Evolutionary conservation across 1,140 invertebrate species (phyloP).

Genomic region (Cyclina sinensis): DNA sequence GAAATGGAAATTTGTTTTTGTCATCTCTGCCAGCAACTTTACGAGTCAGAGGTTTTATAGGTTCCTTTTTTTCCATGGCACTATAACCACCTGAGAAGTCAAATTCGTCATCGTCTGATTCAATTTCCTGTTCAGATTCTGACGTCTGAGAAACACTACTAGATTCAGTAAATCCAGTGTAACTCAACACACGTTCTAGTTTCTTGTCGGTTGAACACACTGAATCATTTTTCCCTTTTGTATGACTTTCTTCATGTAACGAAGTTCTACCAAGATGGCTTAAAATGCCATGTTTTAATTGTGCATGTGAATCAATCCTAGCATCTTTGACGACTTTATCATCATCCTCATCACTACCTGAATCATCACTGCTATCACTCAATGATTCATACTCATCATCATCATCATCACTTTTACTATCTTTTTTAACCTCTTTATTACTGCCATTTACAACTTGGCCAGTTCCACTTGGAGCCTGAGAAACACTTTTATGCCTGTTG

Average conservation of each 20-base stretch:
- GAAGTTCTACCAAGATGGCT: background rate
- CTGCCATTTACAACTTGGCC: background rate
- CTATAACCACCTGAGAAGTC: conserved; percentile 18
- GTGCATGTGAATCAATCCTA: background rate
- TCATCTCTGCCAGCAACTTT: conserved; percentile 63
- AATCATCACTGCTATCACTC: conserved; percentile 63
- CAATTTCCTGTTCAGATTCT: conserved; percentile 52
- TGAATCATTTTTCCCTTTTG: conserved; percentile 47
- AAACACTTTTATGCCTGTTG: background rate
- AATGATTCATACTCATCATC: conserved; percentile 61
- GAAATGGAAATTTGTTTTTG: conserved; percentile 32
- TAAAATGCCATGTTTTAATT: background rate
- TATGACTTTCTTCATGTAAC: background rate
- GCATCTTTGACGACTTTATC: background rate
- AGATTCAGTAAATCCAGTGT: conserved; percentile 58
- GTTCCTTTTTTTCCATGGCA: conserved; percentile 17
- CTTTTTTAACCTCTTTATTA: too few relatives aligned
- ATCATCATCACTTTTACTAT: conserved; percentile 58
- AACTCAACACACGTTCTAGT: conserved; percentile 51
- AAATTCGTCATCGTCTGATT: conserved; percentile 28
- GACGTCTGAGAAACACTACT: conserved; percentile 38
- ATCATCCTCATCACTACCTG: conserved; percentile 44
- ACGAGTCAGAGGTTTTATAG: conserved; percentile 44
- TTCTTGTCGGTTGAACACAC: conserved; percentile 60
- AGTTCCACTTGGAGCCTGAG: background rate